These are phyloP conservation scores for Triplophysa yarkandensis DNA, from an alignment of 2,797 vertebrate genomes.

Conservation along the genomic window DNA sequence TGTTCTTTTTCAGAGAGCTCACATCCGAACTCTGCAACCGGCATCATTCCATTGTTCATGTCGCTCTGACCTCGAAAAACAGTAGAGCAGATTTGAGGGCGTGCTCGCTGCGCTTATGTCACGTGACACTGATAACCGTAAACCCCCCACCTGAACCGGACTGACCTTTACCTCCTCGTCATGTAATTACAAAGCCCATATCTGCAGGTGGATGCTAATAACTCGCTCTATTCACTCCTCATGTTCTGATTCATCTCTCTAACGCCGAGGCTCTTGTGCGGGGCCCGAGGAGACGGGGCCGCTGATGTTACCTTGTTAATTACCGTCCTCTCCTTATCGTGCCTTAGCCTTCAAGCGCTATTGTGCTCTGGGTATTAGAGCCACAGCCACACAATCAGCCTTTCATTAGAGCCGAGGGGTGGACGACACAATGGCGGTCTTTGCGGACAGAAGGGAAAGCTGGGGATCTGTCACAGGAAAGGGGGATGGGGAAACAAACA, in stretches of 20 bases:
- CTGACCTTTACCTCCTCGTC: constrained; percentile 50
- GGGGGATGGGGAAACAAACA: constrained; percentile 6
- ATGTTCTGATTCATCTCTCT: constrained; percentile 53
- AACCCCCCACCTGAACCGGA: constrained; percentile 34
- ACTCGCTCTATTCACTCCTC: constrained; percentile 57
- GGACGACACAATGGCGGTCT: constrained; percentile 86
- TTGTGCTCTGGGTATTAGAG: constrained; percentile 87
- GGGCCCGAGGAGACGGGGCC: constrained; percentile 36
- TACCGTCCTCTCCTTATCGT: constrained; percentile 90
- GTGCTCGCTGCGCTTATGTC: constrained; percentile 22
- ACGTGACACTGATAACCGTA: constrained; percentile 17
- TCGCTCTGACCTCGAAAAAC: constrained; percentile 1
- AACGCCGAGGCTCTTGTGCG: constrained; percentile 30
- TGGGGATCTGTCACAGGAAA: constrained; percentile 15
- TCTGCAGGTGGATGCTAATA: constrained; percentile 74
- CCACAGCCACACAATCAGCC: constrained; percentile 90
- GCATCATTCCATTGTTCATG: constrained; percentile 23
- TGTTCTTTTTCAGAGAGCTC: neutral
- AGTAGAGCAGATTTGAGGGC: constrained; percentile 16
- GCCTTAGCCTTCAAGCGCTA: constrained; percentile 89
- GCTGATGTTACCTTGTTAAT: constrained; percentile 90
- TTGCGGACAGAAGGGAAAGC: constrained; percentile 62
- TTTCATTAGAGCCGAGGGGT: constrained; percentile 82
- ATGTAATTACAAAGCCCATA: constrained; percentile 71
- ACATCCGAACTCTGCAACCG: neutral